Percentiles rank a stretch among this genome's conserved stretches.
These are phyloP conservation scores for Vultur gryphus DNA, from an alignment of 2,797 vertebrate genomes.

Conservation along the genomic window DNA sequence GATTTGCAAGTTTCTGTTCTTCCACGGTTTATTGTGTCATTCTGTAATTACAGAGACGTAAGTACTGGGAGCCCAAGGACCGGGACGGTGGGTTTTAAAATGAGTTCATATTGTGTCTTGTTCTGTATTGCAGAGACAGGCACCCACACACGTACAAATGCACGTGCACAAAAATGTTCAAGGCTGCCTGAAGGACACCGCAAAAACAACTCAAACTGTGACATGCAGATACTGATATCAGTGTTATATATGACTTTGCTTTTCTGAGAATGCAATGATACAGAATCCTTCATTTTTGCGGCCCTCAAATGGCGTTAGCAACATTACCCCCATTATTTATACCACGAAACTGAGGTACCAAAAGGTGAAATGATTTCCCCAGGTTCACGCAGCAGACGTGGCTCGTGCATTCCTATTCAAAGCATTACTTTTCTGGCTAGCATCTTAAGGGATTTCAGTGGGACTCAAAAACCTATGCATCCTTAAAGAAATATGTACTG, in stretches of 20 bases:
- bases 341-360: background rate
- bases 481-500: background rate
- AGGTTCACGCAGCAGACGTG: background rate
- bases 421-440: background rate
- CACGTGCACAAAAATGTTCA: background rate
- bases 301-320: background rate
- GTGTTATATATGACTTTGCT: background rate
- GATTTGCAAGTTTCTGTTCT: constrained; percentile 41
- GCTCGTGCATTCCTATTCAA: background rate
- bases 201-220: background rate
- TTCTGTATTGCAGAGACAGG: background rate
- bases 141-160: background rate
- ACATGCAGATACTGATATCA: background rate
- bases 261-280: background rate
- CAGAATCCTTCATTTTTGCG: background rate
- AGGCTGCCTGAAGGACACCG: background rate
- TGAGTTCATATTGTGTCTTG: background rate
- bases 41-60: background rate
- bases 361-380: background rate
- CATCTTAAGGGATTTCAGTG: background rate
- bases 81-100: background rate
- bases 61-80: background rate
- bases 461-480: background rate
- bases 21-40: background rate
- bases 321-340: background rate